Conservation (phyloP, 2,888 invertebrate genomes). For the Leptinotarsa juncta region DNA sequence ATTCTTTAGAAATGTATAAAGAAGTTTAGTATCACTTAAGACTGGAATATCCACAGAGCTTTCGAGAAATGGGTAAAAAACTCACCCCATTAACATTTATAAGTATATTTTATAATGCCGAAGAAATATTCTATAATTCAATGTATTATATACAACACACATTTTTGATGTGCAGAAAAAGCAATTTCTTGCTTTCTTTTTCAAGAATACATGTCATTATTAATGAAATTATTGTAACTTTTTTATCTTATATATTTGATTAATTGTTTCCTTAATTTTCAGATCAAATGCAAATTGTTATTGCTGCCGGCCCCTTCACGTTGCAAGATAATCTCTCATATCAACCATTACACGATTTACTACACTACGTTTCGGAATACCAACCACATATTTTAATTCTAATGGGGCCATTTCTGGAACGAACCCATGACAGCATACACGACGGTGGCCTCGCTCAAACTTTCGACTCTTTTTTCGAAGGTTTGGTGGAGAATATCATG, state of each 20-base stretch:
- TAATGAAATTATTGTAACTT: not conserved
- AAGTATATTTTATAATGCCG: no score
- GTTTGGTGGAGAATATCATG: constrained; percentile 75
- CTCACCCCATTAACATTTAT: no score
- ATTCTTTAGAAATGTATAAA: no score
- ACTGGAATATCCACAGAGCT: no score
- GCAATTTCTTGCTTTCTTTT: no score
- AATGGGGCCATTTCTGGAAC: constrained; percentile 87
- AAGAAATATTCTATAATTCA: no score
- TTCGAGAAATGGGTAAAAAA: no score
- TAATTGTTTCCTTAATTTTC: constrained; percentile 28
- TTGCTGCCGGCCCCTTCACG: constrained; percentile 89
- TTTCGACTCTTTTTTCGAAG: constrained; percentile 81
- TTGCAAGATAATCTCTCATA: constrained; percentile 80
- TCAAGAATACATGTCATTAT: no score
- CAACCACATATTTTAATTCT: constrained; percentile 85
- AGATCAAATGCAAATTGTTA: constrained; percentile 72
- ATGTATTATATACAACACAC: no score
- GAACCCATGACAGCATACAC: constrained; percentile 69
- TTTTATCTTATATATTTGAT: not conserved
- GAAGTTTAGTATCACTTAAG: no score
- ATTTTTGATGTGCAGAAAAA: no score
- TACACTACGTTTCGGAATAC: constrained; percentile 73
- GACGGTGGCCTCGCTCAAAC: constrained; percentile 74
- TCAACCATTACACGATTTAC: constrained; percentile 84